Evolutionary conservation across 2,113 vertebrate species (phyloP).

Genomic region (Neodontobutis hainanensis): DNA sequence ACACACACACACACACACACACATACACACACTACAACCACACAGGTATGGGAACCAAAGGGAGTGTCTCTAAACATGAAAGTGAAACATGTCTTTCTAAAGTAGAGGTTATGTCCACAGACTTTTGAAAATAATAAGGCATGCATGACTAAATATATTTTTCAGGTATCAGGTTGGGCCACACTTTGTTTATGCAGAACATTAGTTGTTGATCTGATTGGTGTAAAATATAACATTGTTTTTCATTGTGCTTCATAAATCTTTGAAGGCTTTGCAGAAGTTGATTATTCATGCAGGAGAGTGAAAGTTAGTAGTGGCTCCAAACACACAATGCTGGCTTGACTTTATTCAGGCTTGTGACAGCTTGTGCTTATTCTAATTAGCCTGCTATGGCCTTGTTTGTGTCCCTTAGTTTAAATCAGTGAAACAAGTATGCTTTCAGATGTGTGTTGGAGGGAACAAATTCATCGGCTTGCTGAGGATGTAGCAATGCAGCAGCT

Average conservation of each 20-base stretch:
- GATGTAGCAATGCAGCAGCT: slow-evolving; percentile 11
- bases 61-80: not conserved
- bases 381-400: slow-evolving; percentile 43
- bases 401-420: slow-evolving; percentile 48
- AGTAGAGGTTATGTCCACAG: not conserved
- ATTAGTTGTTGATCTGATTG: too few relatives aligned
- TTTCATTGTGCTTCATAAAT: slow-evolving; percentile 56
- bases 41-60: not conserved
- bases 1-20: too few relatives aligned
- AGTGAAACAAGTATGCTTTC: slow-evolving; percentile 25
- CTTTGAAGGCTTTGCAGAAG: slow-evolving; percentile 35
- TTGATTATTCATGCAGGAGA: slow-evolving; percentile 54
- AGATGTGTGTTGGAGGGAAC: slow-evolving; percentile 26
- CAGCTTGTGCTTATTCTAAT: slow-evolving; percentile 53
- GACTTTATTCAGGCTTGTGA: slow-evolving; percentile 25
- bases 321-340: slow-evolving; percentile 31
- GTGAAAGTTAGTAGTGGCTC: slow-evolving; percentile 18
- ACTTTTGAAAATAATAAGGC: too few relatives aligned
- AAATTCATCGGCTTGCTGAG: slow-evolving; percentile 31
- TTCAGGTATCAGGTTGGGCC: too few relatives aligned
- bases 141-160: too few relatives aligned
- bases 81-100: not conserved
- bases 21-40: not conserved
- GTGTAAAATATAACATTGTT: slow-evolving; percentile 32
- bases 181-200: too few relatives aligned